phyloP scores from a whole-genome alignment of 2,797 vertebrate species.

The Hapalemur alaotrensis region DNA sequence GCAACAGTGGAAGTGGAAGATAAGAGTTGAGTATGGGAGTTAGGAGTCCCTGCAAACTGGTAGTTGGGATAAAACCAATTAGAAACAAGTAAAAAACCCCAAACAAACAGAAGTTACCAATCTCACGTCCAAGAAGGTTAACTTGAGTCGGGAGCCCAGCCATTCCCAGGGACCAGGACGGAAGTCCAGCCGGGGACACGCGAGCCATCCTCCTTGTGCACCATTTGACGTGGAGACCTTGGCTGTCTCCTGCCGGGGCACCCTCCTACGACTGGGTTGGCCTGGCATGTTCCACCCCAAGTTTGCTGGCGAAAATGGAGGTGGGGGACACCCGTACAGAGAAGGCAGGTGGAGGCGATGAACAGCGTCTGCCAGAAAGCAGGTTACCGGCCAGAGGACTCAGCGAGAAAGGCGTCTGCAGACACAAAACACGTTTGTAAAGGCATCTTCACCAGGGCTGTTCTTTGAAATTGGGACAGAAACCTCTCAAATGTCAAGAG shows the following conservation, averaged over 20 bases:
- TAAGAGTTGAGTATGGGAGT: not conserved
- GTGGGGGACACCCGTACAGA: fast-evolving
- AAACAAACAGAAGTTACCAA: not conserved
- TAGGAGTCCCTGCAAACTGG: not conserved
- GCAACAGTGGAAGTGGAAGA: not conserved
- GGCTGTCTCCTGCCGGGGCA: not conserved
- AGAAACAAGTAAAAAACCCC: not conserved
- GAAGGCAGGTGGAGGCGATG: not conserved
- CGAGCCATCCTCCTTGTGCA: not conserved
- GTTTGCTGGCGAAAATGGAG: not conserved
- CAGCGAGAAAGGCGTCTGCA: not conserved
- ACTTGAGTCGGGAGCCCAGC: not conserved
- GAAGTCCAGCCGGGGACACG: not conserved
- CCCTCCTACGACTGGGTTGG: not conserved
- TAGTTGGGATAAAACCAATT: not conserved
- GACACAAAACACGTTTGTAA: not conserved
- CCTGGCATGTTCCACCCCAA: not conserved
- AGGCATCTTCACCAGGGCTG: not conserved
- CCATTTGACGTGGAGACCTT: not conserved
- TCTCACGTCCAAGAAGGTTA: not conserved
- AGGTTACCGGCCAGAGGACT: not conserved
- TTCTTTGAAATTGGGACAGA: constrained; percentile 47
- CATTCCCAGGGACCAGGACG: not conserved
- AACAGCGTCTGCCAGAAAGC: not conserved
- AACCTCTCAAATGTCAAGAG: constrained; percentile 49